A percentile compares a stretch with the other conserved stretches of the same genome.
Conservation (phyloP, 1,140 invertebrate genomes). For the Trachymyrmex septentrionalis region DNA sequence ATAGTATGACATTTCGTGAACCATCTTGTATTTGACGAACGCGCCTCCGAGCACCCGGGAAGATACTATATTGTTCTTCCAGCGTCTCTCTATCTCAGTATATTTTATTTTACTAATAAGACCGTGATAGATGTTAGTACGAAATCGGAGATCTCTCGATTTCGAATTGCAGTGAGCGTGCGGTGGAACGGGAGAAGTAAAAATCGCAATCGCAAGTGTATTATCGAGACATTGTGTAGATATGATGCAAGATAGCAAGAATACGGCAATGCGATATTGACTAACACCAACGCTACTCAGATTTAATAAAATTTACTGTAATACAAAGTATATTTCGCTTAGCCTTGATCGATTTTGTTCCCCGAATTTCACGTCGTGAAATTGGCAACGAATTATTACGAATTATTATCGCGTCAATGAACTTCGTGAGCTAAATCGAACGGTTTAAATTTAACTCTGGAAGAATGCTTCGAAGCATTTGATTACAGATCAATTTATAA, state of each 20-base stretch:
- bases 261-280: background rate
- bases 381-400: background rate
- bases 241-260: background rate
- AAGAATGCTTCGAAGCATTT: too few species aligned
- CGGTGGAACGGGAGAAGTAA: background rate
- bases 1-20: too few species aligned
- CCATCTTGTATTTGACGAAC: background rate
- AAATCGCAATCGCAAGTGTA: background rate
- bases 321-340: conserved; percentile 7
- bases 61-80: conserved; percentile 10
- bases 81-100: conserved; percentile 21
- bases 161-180: background rate
- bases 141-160: background rate
- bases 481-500: too few species aligned
- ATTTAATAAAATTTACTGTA: conserved; percentile 56
- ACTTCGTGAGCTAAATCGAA: too few species aligned
- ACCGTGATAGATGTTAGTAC: conserved; percentile 25
- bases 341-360: background rate
- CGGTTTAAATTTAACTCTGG: too few species aligned
- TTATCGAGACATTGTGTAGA: conserved; percentile 12
- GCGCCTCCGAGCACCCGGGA: background rate
- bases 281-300: conserved; percentile 30
- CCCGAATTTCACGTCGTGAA: background rate
- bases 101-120: conserved; percentile 55
- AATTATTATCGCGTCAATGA: background rate